Evolutionary conservation across 1,140 invertebrate species (phyloP).

Genomic region (Oedothorax gibbosus): DNA sequence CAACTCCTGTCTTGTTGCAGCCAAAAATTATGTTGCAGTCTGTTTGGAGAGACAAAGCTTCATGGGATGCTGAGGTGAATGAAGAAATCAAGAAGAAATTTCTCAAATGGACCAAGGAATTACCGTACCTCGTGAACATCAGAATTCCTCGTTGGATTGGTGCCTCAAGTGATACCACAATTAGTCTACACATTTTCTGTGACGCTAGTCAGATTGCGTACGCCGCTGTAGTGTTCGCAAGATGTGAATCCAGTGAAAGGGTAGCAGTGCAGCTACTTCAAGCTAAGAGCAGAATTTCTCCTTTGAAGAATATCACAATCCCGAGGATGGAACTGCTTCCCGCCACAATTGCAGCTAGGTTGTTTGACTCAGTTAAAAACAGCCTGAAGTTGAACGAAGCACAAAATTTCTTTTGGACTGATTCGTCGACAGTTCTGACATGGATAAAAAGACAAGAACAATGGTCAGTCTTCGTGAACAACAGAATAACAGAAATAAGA

Average conservation of each 20-base stretch:
- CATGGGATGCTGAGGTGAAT: conserved; percentile 8
- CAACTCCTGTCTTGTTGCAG: not conserved
- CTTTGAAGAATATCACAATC: not conserved
- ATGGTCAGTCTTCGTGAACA: conserved; percentile 5
- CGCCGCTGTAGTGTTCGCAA: conserved; percentile 13
- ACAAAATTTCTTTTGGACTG: conserved; percentile 29
- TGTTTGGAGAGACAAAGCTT: conserved; percentile 1
- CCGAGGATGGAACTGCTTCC: not conserved
- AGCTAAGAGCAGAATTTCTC: conserved; percentile 14
- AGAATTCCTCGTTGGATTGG: conserved; percentile 1
- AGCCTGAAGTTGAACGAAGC: not conserved
- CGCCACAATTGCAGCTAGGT: not conserved
- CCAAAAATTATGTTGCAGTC: conserved; percentile 14
- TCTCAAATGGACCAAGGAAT: not conserved
- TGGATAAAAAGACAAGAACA: conserved; percentile 19
- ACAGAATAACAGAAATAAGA: conserved; percentile 36
- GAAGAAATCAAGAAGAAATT: conserved; percentile 22
- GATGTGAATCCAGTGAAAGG: conserved; percentile 1
- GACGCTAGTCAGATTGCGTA: conserved; percentile 37
- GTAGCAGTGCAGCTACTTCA: conserved; percentile 26
- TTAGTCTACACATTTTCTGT: conserved; percentile 7
- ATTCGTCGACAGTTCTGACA: conserved; percentile 28
- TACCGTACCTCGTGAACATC: not conserved
- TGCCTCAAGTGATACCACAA: not conserved
- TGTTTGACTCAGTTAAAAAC: conserved; percentile 12